A percentile compares a stretch with the other conserved stretches of the same genome.
These are phyloP conservation scores for Andrena fulva DNA, from an alignment of 2,888 invertebrate species.

Conservation along the genomic window DNA sequence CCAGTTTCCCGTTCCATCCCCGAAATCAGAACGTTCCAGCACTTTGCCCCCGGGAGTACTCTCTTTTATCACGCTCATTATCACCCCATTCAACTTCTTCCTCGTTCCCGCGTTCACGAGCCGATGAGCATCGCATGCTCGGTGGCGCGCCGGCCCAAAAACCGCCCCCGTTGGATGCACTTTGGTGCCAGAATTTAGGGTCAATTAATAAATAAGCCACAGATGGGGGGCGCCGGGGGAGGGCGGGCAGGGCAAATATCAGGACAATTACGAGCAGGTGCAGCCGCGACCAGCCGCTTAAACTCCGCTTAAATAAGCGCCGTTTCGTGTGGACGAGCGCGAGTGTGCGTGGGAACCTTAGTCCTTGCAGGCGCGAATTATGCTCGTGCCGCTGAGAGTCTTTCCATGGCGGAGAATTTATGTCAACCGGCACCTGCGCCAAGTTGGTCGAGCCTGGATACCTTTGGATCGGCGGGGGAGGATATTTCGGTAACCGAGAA, in stretches of 20 bases:
- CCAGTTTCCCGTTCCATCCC: slow-evolving; percentile 11
- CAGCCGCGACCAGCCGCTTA: slow-evolving; percentile 72
- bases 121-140: slow-evolving; percentile 25
- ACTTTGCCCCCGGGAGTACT: slow-evolving; percentile 12
- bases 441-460: slow-evolving; percentile 59
- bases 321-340: slow-evolving; percentile 13
- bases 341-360: slow-evolving; percentile 43
- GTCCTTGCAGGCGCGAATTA: slow-evolving; percentile 52
- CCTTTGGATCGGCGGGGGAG: slow-evolving; percentile 30
- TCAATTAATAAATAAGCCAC: slow-evolving; percentile 75
- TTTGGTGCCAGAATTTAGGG: slow-evolving; percentile 64
- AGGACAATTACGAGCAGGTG: slow-evolving; percentile 79
- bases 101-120: slow-evolving; percentile 10
- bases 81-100: slow-evolving; percentile 44
- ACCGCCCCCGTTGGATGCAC: slow-evolving; percentile 53
- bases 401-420: slow-evolving; percentile 44
- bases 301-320: slow-evolving; percentile 77
- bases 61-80: slow-evolving; percentile 54
- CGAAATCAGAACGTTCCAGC: slow-evolving; percentile 41
- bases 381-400: slow-evolving; percentile 32
- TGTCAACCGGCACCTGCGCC: slow-evolving; percentile 72
- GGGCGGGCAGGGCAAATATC: slow-evolving; percentile 70
- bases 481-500: not conserved
- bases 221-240: slow-evolving; percentile 37
- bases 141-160: slow-evolving; percentile 16